Evolutionary conservation across 2,797 vertebrate species (phyloP).

Genomic region (Amniataba percoides): DNA sequence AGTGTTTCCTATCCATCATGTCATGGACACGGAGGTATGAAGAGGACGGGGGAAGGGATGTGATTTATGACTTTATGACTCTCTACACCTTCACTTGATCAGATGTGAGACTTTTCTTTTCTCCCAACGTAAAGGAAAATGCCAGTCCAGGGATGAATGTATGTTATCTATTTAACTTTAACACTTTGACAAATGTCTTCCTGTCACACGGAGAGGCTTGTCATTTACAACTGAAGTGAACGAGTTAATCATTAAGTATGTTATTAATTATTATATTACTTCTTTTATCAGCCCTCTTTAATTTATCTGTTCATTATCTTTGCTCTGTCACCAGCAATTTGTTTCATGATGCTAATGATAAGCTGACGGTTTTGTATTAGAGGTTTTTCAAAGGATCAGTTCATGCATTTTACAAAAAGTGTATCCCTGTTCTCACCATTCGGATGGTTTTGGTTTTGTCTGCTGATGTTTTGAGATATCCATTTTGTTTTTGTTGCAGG

Average conservation of each 20-base stretch:
- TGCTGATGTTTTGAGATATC: not conserved
- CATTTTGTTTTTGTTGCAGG: not conserved
- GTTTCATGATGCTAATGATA: not conserved
- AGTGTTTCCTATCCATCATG: conserved; percentile 59
- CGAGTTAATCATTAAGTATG: conserved; percentile 27
- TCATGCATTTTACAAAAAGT: not conserved
- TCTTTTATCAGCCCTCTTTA: conserved; percentile 1
- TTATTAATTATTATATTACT: conserved; percentile 2
- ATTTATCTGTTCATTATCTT: conserved; percentile 1
- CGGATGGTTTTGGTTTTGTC: not conserved
- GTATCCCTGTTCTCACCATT: not conserved
- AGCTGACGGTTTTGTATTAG: not conserved
- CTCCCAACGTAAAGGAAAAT: conserved; percentile 18
- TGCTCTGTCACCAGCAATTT: not conserved
- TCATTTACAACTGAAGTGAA: conserved; percentile 2
- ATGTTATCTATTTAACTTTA: conserved; percentile 14
- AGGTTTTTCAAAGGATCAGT: not conserved
- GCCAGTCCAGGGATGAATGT: not conserved
- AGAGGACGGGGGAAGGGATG: conserved; percentile 5
- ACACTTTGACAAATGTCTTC: conserved; percentile 24
- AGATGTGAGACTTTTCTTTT: conserved; percentile 20
- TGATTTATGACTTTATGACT: conserved; percentile 46
- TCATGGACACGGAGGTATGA: conserved; percentile 29
- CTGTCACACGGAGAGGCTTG: not conserved
- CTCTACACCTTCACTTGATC: conserved; percentile 34